A percentile compares a stretch with the other conserved stretches of the same genome.
Evolutionary conservation across 2,888 invertebrate species (phyloP).

Genomic region (Trissolcus brochymenae): DNA sequence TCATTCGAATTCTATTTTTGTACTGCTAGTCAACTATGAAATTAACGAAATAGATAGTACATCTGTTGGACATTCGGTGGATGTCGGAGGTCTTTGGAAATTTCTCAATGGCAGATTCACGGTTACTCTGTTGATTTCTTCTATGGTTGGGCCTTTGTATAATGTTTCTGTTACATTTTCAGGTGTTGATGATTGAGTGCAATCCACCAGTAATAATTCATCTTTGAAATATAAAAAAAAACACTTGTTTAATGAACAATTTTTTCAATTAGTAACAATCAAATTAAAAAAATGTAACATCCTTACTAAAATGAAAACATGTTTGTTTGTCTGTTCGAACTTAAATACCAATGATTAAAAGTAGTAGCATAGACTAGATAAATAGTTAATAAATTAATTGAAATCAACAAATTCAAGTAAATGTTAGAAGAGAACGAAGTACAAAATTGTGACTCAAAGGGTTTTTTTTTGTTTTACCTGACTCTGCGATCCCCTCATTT

Average conservation of each 20-base stretch:
- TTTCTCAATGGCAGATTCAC: conserved; percentile 72
- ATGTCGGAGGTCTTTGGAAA: conserved; percentile 71
- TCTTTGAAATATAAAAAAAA: conserved; percentile 66
- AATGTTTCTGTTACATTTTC: conserved; percentile 69
- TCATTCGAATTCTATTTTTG: too few relatives aligned
- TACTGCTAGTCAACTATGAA: too few relatives aligned
- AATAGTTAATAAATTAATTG: too few relatives aligned
- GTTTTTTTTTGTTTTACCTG: conserved; percentile 63
- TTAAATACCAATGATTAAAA: neutral
- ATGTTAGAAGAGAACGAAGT: too few relatives aligned
- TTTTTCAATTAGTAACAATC: too few relatives aligned
- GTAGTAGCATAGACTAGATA: too few relatives aligned
- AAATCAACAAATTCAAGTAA: too few relatives aligned
- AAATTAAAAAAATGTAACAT: too few relatives aligned
- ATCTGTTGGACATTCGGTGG: conserved; percentile 77
- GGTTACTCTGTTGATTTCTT: conserved; percentile 77
- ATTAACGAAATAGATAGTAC: conserved; percentile 66
- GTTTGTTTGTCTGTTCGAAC: neutral
- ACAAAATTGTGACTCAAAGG: neutral
- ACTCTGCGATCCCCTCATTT: conserved; percentile 67
- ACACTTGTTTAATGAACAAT: too few relatives aligned
- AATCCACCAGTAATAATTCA: conserved; percentile 69
- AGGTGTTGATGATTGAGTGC: conserved; percentile 56
- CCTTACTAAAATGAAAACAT: too few relatives aligned
- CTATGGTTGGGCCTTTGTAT: conserved; percentile 77